Conservation (phyloP, 2,113 vertebrate species). For the Coptodon rendalli region DNA sequence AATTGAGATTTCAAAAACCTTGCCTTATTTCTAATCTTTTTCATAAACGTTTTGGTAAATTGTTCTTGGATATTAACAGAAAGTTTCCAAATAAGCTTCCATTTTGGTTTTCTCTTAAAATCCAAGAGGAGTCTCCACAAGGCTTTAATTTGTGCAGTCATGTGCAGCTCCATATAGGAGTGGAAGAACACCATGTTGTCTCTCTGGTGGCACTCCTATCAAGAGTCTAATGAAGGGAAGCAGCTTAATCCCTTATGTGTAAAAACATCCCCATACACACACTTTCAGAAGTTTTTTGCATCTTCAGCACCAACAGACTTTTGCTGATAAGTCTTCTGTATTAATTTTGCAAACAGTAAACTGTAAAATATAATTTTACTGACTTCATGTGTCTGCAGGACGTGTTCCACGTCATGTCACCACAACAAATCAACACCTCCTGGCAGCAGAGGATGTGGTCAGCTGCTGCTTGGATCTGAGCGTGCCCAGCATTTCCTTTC, state of each 20-base stretch:
- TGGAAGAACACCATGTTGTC: not conserved
- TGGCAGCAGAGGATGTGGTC: conserved; percentile 83
- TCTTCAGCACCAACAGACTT: not conserved
- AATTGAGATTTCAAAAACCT: not conserved
- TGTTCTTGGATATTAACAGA: not conserved
- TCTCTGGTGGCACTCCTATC: not conserved
- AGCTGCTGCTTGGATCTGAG: conserved; percentile 90
- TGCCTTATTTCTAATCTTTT: not conserved
- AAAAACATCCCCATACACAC: not conserved
- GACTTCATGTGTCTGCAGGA: conserved; percentile 61
- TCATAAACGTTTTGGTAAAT: not conserved
- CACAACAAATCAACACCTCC: conserved; percentile 76
- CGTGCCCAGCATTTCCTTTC: conserved; percentile 89
- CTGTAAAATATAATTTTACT: not conserved
- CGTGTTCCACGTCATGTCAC: conserved; percentile 79
- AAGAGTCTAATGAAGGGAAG: not conserved
- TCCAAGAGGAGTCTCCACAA: not conserved
- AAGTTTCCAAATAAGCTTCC: not conserved
- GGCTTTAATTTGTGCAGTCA: not conserved
- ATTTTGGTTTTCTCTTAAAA: not conserved
- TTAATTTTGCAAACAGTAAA: not conserved
- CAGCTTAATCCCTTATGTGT: not conserved
- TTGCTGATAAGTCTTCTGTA: not conserved
- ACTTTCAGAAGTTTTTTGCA: not conserved
- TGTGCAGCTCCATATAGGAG: not conserved